A percentile compares a stretch with the other conserved stretches of the same genome.
These are phyloP conservation scores for Hydrochoerus hydrochaeris DNA, from an alignment of 2,113 vertebrate species.

Conservation along the genomic window DNA sequence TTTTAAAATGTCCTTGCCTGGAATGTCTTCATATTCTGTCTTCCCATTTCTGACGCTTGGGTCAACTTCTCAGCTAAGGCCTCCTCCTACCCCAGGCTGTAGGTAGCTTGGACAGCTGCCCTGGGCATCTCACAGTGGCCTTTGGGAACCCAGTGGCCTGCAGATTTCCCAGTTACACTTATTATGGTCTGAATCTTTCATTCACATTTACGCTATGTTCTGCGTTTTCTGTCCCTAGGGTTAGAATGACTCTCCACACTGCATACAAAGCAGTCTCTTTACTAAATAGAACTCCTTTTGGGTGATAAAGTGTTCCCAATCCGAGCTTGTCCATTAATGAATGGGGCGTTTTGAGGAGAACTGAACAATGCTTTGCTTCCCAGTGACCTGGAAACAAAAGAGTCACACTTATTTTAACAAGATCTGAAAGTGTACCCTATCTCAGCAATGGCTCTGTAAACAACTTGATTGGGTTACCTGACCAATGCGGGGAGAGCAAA, in stretches of 20 bases:
- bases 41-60: neutral
- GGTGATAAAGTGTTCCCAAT: neutral
- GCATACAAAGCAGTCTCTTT: neutral
- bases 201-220: neutral
- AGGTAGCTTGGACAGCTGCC: too few relatives aligned
- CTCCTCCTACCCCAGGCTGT: neutral
- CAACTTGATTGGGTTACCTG: conserved; percentile 38
- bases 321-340: neutral
- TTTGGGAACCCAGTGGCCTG: neutral
- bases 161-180: neutral
- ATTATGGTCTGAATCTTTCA: neutral
- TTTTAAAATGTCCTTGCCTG: neutral
- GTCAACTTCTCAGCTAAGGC: neutral
- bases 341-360: conserved; percentile 5
- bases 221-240: neutral
- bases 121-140: neutral
- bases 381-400: neutral
- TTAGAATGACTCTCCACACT: neutral
- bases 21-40: neutral
- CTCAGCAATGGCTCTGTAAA: conserved; percentile 15
- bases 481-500: neutral
- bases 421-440: neutral
- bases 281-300: neutral
- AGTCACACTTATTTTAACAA: neutral
- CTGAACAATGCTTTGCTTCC: neutral